Evolutionary conservation across 2,797 vertebrate species (phyloP), one percentile per base, ranked within the genome.

Genomic region (Columba guinea): DNA sequence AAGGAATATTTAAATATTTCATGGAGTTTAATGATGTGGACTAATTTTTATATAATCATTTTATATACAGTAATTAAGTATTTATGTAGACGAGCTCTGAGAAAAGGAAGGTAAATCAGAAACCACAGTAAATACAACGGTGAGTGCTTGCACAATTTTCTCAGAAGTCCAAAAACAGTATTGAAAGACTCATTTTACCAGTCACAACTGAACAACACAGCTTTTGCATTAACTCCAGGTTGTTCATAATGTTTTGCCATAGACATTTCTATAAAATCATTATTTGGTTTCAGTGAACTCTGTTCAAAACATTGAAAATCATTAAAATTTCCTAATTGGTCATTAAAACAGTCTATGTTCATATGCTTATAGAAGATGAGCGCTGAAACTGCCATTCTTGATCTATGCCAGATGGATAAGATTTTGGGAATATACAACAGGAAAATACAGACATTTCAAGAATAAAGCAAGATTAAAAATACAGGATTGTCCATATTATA

Each of bases 191-290:
- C 55, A 53, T 24, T 73, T 69, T 62, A 39, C 32, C 28, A 37
- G 44, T 53, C 17, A 30, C 22, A 73, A 24, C 11, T 65, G 51
- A 84, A 52, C 35, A 74, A 10, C 12, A 10, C 12, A 30, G 28
- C 27, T 52, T 96, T 96, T 95, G 56, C 34, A 27, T 35, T 17
- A 78, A 62, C 46, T 85, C 62, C 71, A 91, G 49, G 53, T 92
- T 80, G 51, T 85, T 86, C 22, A 64, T 90, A 87, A 63, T 89
- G 14, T 53, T 12, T 49, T 90, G 48, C 58, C 11, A 9, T 82
- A 80, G 51, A 39, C 48, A 69, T 21, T 56, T 86, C 64, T 77
- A 27, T 88, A 58, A 81, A 73, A 74, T 53, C 28, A 16, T 26
- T 7, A 39, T 84, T 53, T 68, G 4, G 3, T 71, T 90, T 58